Percentiles rank a stretch among this genome's conserved stretches.
phyloP scores from a whole-genome alignment of 2,888 invertebrate species.

The Tethea ocularis region DNA sequence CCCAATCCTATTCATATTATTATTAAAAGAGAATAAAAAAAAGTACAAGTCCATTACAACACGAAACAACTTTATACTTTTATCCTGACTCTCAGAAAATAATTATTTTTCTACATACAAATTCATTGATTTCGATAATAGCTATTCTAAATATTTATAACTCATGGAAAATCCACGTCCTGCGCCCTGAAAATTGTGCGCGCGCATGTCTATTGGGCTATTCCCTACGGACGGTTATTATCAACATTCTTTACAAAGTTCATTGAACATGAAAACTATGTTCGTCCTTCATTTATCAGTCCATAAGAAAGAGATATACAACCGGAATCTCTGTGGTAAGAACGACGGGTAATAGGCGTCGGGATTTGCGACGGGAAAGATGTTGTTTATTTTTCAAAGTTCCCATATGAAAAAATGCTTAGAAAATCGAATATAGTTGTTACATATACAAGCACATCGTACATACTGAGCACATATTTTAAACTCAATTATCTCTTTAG shows the following conservation, averaged over 20 bases:
- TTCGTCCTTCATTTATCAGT: constrained; percentile 35
- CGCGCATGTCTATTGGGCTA: constrained; percentile 66
- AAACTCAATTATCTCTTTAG: not conserved
- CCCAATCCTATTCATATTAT: not conserved
- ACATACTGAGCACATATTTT: not conserved
- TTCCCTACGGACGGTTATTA: constrained; percentile 48
- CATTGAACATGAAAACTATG: constrained; percentile 41
- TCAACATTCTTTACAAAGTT: constrained; percentile 33
- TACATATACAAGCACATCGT: not conserved
- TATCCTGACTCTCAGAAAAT: not conserved
- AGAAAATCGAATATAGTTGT: not conserved
- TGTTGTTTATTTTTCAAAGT: not conserved
- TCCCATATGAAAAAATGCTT: not conserved
- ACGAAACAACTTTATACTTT: not conserved
- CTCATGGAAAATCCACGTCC: constrained; percentile 64
- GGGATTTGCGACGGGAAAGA: not conserved
- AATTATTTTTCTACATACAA: not conserved
- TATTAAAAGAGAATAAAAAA: too few relatives aligned
- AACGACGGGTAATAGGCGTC: not conserved
- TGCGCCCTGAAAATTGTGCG: constrained; percentile 78
- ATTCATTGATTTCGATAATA: not conserved
- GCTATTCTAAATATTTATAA: constrained; percentile 59
- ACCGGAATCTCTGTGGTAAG: not conserved
- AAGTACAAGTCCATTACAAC: not conserved
- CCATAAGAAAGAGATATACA: constrained; percentile 23